Percentiles rank a stretch among this genome's conserved stretches.
Evolutionary conservation across 2,113 vertebrate genomes (phyloP).

Genomic region (Amia ocellicauda): DNA sequence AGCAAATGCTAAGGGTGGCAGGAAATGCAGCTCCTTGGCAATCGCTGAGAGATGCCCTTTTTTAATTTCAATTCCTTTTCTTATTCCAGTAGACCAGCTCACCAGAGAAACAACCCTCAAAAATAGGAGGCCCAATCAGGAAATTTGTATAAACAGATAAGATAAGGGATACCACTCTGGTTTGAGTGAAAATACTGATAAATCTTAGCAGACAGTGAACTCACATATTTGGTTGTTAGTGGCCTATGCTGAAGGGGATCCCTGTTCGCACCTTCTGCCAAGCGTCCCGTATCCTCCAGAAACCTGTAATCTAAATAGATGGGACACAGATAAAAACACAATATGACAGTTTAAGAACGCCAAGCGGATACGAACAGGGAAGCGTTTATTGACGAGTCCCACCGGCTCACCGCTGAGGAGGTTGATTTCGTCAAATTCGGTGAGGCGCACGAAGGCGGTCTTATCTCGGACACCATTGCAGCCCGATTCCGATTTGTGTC

Average conservation of each 20-base stretch:
- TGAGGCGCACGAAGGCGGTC: slow-evolving; percentile 76
- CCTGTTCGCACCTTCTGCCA: slow-evolving; percentile 78
- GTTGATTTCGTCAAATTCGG: slow-evolving; percentile 81
- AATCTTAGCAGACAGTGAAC: slow-evolving; percentile 30
- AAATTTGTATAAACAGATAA: too few relatives aligned
- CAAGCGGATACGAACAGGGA: background rate
- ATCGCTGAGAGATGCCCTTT: too few relatives aligned
- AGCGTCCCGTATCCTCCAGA: slow-evolving; percentile 86
- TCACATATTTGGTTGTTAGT: slow-evolving; percentile 56
- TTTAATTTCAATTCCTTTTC: too few relatives aligned
- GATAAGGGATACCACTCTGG: too few relatives aligned
- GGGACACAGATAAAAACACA: slow-evolving; percentile 12
- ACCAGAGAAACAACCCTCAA: too few relatives aligned
- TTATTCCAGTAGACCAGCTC: too few relatives aligned
- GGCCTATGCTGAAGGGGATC: slow-evolving; percentile 57
- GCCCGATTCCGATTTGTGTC: slow-evolving; percentile 74
- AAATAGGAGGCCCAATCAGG: too few relatives aligned
- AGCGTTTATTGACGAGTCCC: background rate
- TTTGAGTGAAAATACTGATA: too few relatives aligned
- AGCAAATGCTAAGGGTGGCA: too few relatives aligned
- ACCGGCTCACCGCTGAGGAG: slow-evolving; percentile 81
- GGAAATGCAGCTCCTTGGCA: too few relatives aligned
- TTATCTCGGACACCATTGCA: slow-evolving; percentile 88
- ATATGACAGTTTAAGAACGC: background rate
- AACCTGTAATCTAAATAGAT: slow-evolving; percentile 85